Conservation (phyloP, 2,888 invertebrate species). For the Lasioglossum malachurum region DNA sequence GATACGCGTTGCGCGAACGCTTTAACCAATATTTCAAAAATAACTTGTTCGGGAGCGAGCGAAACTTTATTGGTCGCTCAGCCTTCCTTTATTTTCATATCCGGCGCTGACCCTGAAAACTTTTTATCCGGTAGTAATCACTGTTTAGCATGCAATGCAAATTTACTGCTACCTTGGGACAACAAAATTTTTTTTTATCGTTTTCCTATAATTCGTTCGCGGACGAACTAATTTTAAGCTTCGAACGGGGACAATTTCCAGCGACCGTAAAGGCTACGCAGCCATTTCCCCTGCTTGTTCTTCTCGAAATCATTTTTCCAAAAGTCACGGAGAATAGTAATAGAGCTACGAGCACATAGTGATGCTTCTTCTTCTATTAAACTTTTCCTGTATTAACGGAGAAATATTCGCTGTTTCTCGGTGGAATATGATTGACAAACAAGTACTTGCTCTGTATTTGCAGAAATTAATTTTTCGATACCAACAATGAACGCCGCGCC, state of each 20-base stretch:
- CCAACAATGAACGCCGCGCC: neutral
- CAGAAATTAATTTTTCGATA: conserved; percentile 26
- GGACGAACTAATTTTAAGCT: neutral
- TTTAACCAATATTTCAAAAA: neutral
- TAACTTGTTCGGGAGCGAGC: neutral
- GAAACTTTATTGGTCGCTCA: neutral
- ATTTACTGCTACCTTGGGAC: neutral
- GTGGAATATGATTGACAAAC: neutral
- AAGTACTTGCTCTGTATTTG: neutral
- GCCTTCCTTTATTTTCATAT: conserved; percentile 2
- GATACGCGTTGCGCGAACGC: neutral
- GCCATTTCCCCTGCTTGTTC: neutral
- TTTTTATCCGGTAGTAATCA: neutral
- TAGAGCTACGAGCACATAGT: neutral
- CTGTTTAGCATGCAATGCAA: neutral
- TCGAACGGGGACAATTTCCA: neutral
- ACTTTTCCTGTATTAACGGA: neutral
- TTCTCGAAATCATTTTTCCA: too few species aligned
- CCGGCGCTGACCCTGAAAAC: neutral
- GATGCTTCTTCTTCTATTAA: neutral
- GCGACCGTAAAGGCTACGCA: neutral
- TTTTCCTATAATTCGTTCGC: neutral
- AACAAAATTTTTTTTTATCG: neutral
- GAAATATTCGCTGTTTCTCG: neutral
- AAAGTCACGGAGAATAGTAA: neutral